Conservation (phyloP, 2,888 invertebrate species). For the Microctonus hyperodae region DNA sequence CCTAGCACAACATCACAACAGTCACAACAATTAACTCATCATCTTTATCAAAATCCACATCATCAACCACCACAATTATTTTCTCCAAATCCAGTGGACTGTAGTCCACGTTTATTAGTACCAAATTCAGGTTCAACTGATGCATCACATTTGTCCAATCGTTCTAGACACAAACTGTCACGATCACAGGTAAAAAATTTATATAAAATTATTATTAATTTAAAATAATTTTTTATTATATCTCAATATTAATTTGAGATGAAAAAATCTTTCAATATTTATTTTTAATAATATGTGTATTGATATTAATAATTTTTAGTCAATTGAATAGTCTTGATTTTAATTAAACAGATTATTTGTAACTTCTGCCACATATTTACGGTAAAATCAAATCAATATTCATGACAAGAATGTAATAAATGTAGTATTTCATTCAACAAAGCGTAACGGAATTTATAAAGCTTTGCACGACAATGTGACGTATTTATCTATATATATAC, state of each 20-base stretch:
- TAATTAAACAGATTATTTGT: background rate
- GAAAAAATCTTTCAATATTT: constrained; percentile 3
- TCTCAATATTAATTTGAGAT: too few species aligned
- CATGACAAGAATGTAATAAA: constrained; percentile 10
- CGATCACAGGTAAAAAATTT: constrained; percentile 69
- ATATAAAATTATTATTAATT: too few species aligned
- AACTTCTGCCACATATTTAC: background rate
- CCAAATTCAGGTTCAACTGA: constrained; percentile 60
- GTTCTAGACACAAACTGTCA: constrained; percentile 68
- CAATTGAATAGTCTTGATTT: background rate
- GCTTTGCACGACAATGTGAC: background rate
- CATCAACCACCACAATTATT: constrained; percentile 63
- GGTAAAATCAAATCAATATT: too few species aligned
- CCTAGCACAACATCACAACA: constrained; percentile 55
- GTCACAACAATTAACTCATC: constrained; percentile 42
- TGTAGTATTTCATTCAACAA: constrained; percentile 4
- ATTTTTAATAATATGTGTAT: background rate
- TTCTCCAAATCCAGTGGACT: constrained; percentile 61
- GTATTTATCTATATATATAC: background rate
- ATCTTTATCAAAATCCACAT: constrained; percentile 55
- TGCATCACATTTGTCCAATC: constrained; percentile 59
- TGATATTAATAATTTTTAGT: background rate
- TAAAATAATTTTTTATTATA: too few species aligned
- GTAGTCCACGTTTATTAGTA: constrained; percentile 64
- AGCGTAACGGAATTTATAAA: background rate